A percentile compares a stretch with the other conserved stretches of the same genome.
These are phyloP conservation scores for Muricea muricata DNA, from an alignment of 92 coral and sea anemone species.

Conservation along the genomic window DNA sequence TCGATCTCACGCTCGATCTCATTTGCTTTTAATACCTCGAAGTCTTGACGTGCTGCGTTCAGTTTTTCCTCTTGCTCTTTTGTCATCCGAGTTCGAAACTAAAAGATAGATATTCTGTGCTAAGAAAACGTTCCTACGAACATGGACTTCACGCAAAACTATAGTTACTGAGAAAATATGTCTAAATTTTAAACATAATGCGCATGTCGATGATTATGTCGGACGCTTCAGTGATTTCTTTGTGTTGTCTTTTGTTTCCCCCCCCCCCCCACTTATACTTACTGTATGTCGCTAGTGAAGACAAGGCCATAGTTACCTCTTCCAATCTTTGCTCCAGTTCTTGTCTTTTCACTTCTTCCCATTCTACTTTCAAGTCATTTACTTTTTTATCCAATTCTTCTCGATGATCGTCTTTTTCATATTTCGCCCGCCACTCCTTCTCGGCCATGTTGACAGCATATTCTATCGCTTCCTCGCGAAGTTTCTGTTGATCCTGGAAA, in stretches of 20 bases:
- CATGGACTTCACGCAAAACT: too few species aligned
- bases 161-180: too few species aligned
- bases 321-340: constrained; percentile 59
- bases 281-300: too few species aligned
- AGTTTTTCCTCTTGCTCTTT: constrained; percentile 52
- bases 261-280: too few species aligned
- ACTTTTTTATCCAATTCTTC: background rate
- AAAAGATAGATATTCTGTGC: constrained; percentile 1
- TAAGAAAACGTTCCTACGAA: too few species aligned
- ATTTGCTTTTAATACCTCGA: background rate
- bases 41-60: constrained; percentile 33
- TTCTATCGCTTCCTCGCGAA: constrained; percentile 58
- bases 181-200: too few species aligned
- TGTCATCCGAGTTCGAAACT: constrained; percentile 29
- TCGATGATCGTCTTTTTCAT: background rate
- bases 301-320: constrained; percentile 14
- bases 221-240: too few species aligned
- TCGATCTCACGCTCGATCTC: constrained; percentile 31
- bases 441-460: constrained; percentile 76
- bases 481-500: constrained; percentile 64
- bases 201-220: too few species aligned
- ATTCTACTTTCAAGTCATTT: constrained; percentile 2
- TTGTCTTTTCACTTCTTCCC: constrained; percentile 10
- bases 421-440: constrained; percentile 61
- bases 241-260: too few species aligned